These are phyloP conservation scores for Uropetala carovei DNA, from an alignment of 2,888 invertebrate genomes.

Conservation along the genomic window DNA sequence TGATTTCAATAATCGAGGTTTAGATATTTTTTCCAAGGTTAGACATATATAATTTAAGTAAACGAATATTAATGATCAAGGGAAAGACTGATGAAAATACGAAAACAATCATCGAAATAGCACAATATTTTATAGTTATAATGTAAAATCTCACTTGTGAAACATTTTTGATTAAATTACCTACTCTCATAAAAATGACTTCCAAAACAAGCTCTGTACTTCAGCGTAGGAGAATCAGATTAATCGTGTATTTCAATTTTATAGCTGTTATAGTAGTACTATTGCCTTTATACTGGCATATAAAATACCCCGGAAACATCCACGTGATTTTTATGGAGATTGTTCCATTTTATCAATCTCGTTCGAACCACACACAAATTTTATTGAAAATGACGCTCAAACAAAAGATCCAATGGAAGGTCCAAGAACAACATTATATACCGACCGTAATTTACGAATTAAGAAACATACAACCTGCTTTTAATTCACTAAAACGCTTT, in stretches of 20 bases:
- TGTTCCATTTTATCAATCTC: neutral
- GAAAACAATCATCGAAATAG: too few species aligned
- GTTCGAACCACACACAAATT: neutral
- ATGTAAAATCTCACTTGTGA: too few species aligned
- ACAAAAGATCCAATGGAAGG: constrained; percentile 52
- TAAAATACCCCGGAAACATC: neutral
- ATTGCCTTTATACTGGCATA: neutral
- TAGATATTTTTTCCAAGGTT: too few species aligned
- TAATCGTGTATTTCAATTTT: neutral
- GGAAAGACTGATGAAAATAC: too few species aligned
- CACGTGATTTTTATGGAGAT: neutral
- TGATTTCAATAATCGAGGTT: too few species aligned
- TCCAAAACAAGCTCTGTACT: neutral
- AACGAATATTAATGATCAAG: too few species aligned
- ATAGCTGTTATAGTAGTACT: neutral
- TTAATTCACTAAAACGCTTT: constrained; percentile 52
- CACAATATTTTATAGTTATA: too few species aligned
- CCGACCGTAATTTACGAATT: neutral
- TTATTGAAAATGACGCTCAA: constrained; percentile 52
- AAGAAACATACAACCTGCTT: constrained; percentile 15
- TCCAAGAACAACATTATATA: constrained; percentile 33
- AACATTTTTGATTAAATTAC: neutral
- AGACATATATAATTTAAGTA: too few species aligned
- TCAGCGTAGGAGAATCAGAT: constrained; percentile 37
- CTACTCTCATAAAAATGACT: neutral